Evolutionary conservation across 2,797 vertebrate species (phyloP).

Genomic region (Premnoplex brunnescens): DNA sequence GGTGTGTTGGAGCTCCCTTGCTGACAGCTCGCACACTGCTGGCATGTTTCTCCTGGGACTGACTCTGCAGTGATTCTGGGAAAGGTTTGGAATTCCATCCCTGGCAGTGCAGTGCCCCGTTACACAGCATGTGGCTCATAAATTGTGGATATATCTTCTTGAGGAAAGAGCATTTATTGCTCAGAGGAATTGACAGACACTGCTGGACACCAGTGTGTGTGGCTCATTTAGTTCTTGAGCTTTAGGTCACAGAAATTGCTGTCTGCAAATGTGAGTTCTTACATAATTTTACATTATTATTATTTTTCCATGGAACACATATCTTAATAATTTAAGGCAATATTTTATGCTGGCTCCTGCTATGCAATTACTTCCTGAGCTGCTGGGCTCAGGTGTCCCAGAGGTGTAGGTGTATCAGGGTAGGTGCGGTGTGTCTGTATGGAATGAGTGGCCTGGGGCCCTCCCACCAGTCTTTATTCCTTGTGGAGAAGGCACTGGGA

Average conservation of each 20-base stretch:
- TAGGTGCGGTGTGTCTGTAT: rapidly evolving
- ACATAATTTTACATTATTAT: neutral
- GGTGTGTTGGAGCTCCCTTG: neutral
- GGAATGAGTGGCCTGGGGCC: rapidly evolving
- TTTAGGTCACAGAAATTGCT: neutral
- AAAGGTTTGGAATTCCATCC: neutral
- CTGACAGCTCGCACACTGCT: neutral
- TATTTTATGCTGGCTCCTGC: rapidly evolving
- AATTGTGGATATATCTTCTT: neutral
- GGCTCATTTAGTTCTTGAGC: neutral
- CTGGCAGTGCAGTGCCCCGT: rapidly evolving
- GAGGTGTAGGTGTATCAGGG: neutral
- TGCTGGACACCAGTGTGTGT: neutral
- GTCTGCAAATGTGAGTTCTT: neutral
- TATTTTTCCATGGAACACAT: neutral
- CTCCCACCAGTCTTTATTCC: neutral
- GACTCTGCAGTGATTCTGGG: rapidly evolving
- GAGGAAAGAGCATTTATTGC: neutral
- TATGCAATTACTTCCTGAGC: neutral
- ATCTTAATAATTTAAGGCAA: neutral
- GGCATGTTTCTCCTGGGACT: neutral
- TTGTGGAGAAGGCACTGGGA: neutral
- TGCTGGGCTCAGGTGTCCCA: neutral
- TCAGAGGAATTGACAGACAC: neutral
- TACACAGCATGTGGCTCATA: neutral